Evolutionary conservation across 2,113 vertebrate genomes (phyloP).

Genomic region (Kryptolebias marmoratus): DNA sequence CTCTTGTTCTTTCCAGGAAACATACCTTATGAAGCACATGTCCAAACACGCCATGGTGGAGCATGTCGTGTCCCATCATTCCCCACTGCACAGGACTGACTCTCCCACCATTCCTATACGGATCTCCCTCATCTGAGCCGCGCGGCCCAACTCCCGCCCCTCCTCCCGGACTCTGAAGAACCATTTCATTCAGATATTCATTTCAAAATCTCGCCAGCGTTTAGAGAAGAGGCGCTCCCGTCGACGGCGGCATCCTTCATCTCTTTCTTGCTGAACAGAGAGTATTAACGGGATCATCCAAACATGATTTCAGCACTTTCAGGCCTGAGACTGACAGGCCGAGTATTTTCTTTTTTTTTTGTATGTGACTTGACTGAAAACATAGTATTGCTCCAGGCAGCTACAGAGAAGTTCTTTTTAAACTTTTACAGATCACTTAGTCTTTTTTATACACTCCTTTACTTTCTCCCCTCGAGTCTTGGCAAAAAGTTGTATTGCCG

Average conservation of each 20-base stretch:
- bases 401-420: conserved; percentile 70
- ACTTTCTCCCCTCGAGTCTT: conserved; percentile 51
- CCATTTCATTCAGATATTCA: conserved; percentile 34
- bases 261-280: conserved; percentile 59
- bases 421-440: conserved; percentile 62
- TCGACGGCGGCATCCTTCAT: conserved; percentile 48
- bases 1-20: conserved; percentile 83
- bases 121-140: conserved; percentile 91
- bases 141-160: background rate
- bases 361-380: conserved; percentile 68
- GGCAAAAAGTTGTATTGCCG: conserved; percentile 50
- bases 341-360: conserved; percentile 66
- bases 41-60: conserved; percentile 96
- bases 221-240: conserved; percentile 55
- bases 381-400: conserved; percentile 76
- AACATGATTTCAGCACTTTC: conserved; percentile 86
- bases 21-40: conserved; percentile 99
- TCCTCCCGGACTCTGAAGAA: conserved; percentile 24
- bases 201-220: conserved; percentile 58
- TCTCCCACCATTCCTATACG: conserved; percentile 91
- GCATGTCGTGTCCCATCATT: conserved; percentile 91
- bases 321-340: conserved; percentile 74
- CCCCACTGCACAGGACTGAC: conserved; percentile 88
- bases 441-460: conserved; percentile 63
- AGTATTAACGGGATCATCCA: conserved; percentile 77